Conservation (phyloP, 1,140 invertebrate species). For the Drosophila arizonae region DNA sequence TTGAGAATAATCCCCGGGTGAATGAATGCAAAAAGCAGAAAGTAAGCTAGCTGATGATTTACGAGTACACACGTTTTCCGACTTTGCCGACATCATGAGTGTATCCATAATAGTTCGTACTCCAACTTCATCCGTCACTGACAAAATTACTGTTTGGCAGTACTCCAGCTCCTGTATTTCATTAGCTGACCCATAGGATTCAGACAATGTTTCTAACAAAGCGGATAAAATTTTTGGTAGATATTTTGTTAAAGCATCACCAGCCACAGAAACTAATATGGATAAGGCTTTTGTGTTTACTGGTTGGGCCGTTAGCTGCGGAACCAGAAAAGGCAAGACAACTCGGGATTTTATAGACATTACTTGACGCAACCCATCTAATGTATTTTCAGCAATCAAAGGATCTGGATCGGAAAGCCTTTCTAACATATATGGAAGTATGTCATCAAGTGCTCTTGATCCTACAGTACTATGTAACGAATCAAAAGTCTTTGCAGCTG, state of each 20-base stretch:
- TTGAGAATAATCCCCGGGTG: slow-evolving; percentile 92
- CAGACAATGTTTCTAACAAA: slow-evolving; percentile 90
- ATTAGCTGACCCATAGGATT: slow-evolving; percentile 87
- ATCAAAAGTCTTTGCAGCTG: slow-evolving; percentile 98
- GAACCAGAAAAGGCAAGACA: slow-evolving; percentile 97
- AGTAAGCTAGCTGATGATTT: slow-evolving; percentile 93
- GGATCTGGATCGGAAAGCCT: slow-evolving; percentile 91
- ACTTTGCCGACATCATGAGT: slow-evolving; percentile 91
- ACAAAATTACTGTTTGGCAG: slow-evolving; percentile 95
- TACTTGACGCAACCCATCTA: slow-evolving; percentile 97
- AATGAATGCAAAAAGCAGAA: slow-evolving; percentile 94
- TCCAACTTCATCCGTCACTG: slow-evolving; percentile 93
- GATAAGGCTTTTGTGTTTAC: slow-evolving; percentile 97
- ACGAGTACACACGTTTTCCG: slow-evolving; percentile 86
- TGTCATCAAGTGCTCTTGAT: slow-evolving; percentile 97
- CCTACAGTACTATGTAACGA: slow-evolving; percentile 97
- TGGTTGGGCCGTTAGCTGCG: slow-evolving; percentile 93
- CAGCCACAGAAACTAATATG: slow-evolving; percentile 95
- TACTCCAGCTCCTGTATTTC: slow-evolving; percentile 94
- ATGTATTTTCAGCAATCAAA: slow-evolving; percentile 90
- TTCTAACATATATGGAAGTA: slow-evolving; percentile 94
- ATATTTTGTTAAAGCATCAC: slow-evolving; percentile 96
- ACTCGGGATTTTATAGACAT: slow-evolving; percentile 98
- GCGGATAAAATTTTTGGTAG: slow-evolving; percentile 95
- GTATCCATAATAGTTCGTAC: slow-evolving; percentile 95